Percentiles rank a stretch among this genome's conserved stretches.
Evolutionary conservation across 1,140 invertebrate genomes (phyloP).

Genomic region (Sycobia sp.): DNA sequence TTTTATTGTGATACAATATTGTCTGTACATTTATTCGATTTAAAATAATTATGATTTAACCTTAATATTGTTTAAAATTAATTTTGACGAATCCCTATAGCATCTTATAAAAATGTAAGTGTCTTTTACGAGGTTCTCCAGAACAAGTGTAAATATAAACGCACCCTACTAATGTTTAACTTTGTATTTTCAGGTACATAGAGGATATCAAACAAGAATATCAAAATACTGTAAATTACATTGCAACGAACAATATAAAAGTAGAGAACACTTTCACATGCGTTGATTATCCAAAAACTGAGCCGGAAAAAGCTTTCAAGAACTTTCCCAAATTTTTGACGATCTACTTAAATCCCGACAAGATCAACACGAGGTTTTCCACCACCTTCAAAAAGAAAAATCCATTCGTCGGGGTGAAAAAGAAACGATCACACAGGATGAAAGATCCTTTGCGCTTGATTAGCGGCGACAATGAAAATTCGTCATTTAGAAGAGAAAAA

Average conservation of each 20-base stretch:
- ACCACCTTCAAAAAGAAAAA: background rate
- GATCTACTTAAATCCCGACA: background rate
- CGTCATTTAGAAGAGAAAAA: no score
- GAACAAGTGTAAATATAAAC: no score
- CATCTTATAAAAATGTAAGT: constrained; percentile 20
- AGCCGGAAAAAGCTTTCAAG: background rate
- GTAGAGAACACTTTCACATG: background rate
- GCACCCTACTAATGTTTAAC: background rate
- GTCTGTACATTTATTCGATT: no score
- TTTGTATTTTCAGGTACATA: constrained; percentile 22
- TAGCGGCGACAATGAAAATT: background rate
- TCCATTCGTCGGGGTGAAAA: background rate
- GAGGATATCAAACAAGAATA: constrained; percentile 8
- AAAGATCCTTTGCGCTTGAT: background rate
- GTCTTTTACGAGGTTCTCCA: no score
- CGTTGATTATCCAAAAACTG: background rate
- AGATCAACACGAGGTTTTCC: background rate
- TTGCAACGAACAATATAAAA: background rate
- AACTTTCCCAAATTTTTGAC: background rate
- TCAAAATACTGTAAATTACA: background rate
- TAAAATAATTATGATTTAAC: no score
- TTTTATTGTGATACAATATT: no score
- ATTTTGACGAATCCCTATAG: no score
- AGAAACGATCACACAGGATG: background rate
- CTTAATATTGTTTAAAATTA: no score